phyloP scores from a whole-genome alignment of 2,888 invertebrate genomes.

The Ormia ochracea region DNA sequence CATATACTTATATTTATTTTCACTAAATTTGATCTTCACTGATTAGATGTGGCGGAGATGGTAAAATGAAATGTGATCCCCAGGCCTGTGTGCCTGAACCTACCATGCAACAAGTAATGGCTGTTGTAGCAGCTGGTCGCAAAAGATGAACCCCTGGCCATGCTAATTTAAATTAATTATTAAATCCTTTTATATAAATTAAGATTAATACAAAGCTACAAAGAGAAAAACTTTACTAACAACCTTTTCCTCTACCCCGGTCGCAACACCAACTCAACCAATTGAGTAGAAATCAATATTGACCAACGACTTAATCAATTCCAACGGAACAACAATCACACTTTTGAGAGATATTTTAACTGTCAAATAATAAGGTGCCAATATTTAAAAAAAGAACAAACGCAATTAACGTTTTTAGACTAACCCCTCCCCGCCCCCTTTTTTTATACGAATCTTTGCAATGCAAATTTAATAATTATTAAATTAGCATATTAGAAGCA shows the following conservation, averaged over 20 bases:
- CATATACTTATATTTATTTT: not conserved
- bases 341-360: conserved; percentile 31
- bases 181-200: conserved; percentile 65
- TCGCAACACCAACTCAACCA: not conserved
- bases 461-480: conserved; percentile 63
- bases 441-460: conserved; percentile 22
- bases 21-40: not conserved
- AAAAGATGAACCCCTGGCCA: conserved; percentile 80
- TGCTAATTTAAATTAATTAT: conserved; percentile 73
- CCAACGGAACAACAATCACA: conserved; percentile 36
- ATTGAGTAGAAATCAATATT: not conserved
- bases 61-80: conserved; percentile 96
- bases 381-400: conserved; percentile 42
- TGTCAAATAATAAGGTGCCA: conserved; percentile 56
- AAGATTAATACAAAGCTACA: conserved; percentile 56
- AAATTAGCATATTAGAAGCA: conserved; percentile 76
- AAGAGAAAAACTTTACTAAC: conserved; percentile 57
- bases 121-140: conserved; percentile 85
- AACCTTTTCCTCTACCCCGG: not conserved
- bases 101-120: conserved; percentile 92
- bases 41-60: conserved; percentile 91
- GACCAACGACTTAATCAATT: conserved; percentile 49
- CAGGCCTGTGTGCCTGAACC: conserved; percentile 93
- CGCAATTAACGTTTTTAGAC: conserved; percentile 33
- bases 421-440: no score